Percentiles rank a stretch among this genome's conserved stretches.
phyloP scores from a whole-genome alignment of 2,888 invertebrate species.

The Meliscaeva auricollis region DNA sequence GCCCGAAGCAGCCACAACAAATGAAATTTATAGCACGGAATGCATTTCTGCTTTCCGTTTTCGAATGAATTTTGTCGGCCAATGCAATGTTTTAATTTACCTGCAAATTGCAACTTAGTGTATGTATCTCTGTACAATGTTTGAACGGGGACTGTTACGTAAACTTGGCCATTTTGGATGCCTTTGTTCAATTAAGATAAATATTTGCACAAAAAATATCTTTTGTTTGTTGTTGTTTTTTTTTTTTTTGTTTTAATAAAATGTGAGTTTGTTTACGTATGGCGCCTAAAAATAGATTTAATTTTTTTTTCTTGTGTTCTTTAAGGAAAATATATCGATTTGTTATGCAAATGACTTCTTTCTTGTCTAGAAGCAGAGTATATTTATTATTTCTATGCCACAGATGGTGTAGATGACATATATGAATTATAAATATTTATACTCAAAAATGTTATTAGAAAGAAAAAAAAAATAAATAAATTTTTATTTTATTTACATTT shows the following conservation, averaged over 20 bases:
- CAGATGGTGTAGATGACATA: conserved; percentile 21
- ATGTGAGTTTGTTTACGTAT: conserved; percentile 12
- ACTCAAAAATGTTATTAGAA: background rate
- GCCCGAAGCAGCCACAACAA: conserved; percentile 7
- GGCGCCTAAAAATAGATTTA: conserved; percentile 24
- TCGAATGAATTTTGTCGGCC: conserved; percentile 12
- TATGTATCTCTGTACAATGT: background rate
- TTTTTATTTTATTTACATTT: no score
- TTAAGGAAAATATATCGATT: conserved; percentile 22
- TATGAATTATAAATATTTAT: conserved; percentile 11
- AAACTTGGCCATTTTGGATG: background rate
- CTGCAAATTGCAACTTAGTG: conserved; percentile 25
- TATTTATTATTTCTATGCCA: background rate
- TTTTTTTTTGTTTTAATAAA: background rate
- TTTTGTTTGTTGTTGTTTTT: background rate
- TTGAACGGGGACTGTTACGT: background rate
- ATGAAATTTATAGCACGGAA: conserved; percentile 8
- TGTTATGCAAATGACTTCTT: conserved; percentile 12
- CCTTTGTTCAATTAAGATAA: conserved; percentile 10
- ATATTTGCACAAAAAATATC: no score
- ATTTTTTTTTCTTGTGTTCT: background rate
- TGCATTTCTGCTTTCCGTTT: conserved; percentile 11
- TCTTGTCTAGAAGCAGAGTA: background rate
- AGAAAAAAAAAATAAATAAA: background rate
- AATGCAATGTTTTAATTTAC: conserved; percentile 23